Evolutionary conservation across 2,888 invertebrate genomes (phyloP), one percentile per base, ranked within the genome.

Genomic region (Carcina quercana): DNA sequence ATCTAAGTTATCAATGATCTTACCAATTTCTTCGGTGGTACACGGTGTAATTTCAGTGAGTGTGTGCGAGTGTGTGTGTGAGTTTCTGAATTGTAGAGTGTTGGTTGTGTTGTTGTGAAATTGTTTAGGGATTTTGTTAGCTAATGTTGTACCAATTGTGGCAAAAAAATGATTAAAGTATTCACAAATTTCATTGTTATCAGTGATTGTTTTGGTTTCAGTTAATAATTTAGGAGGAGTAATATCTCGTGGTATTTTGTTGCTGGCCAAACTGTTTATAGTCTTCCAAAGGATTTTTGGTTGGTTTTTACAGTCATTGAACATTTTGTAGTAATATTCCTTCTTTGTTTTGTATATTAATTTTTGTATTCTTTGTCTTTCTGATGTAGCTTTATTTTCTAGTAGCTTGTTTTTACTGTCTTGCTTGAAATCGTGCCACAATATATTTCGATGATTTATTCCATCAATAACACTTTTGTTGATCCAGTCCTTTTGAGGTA

Each of bases 271-370:
- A 6, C 19, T 29, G 14, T 44, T 49, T 8, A 51, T 36, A 5
- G 45, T 11, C 3, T 43, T 32, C 49, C 51, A 52, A 28, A 47
- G 31, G 30, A 42, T 49, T 15, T 39, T 39, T 1, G 46, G 44
- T 6, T 47, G 30, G 4, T 27, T 35, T 1, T 15, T 15, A 13
- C 32, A 34, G 2, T 41, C 34, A 3, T 30, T 12, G 36, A 50
- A 46, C 25, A 31, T 17, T 5, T 35, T 40, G 3, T 28, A 13
- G 21, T 43, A 42, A 20, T 43, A 44, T 3, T 25, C 22, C 6
- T 31, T 22, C 21, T 45, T 50, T 0, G 32, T 27, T 11, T 11
- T 26, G 8, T 34, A 27, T 0, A 40, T 44, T 2, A 29, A 7
- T 6, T 20, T 31, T 1, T 20, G 8, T 11, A 40, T 39, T 28